phyloP scores from a whole-genome alignment of 2,797 vertebrate genomes.

The Epinephelus malabaricus region DNA sequence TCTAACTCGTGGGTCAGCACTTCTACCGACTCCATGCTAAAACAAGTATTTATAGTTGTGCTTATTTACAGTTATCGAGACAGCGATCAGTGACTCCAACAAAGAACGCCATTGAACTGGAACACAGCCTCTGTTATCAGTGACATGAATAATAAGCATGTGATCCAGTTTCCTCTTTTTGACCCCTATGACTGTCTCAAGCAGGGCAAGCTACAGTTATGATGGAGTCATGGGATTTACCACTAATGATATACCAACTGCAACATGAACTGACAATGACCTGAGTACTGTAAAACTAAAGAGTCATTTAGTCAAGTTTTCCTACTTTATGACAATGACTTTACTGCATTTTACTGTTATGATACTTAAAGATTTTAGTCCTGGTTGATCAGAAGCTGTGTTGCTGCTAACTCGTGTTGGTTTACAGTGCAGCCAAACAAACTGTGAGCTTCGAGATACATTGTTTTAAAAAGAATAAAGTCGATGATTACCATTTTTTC shows the following conservation, averaged over 20 bases:
- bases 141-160: slow-evolving; percentile 60
- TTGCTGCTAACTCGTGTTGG: background rate
- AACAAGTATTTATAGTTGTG: slow-evolving; percentile 1
- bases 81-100: background rate
- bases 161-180: slow-evolving; percentile 49
- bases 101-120: slow-evolving; percentile 34
- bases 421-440: background rate
- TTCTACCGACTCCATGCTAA: background rate
- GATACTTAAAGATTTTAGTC: background rate
- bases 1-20: background rate
- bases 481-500: background rate
- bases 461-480: background rate
- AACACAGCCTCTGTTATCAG: slow-evolving; percentile 37
- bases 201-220: slow-evolving; percentile 15
- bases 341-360: background rate
- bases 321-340: background rate
- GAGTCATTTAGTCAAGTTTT: background rate
- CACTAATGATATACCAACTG: slow-evolving; percentile 9
- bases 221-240: slow-evolving; percentile 39
- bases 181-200: slow-evolving; percentile 35
- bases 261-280: background rate
- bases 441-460: background rate
- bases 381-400: background rate
- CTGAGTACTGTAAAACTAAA: background rate
- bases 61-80: slow-evolving; percentile 2